Evolutionary conservation across 2,888 invertebrate species (phyloP), one percentile per base, ranked within the genome.

Genomic region (Limnephilus auricula): DNA sequence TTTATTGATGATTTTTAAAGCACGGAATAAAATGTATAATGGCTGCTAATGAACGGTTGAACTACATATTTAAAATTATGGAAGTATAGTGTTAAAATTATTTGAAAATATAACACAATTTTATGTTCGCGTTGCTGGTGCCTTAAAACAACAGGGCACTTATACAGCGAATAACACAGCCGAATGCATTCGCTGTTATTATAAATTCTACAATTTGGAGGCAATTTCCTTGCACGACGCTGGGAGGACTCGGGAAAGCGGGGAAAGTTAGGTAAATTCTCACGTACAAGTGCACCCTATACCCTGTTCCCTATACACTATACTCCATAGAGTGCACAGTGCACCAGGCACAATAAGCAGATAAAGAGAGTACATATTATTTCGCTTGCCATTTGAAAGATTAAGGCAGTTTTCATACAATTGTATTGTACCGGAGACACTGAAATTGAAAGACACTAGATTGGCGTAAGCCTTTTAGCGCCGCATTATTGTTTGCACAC

Each of bases 351-450:
- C 85, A 85, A 85, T 85, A 86, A 90, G 85, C 50, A 86, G 85
- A 85, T 40, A 79, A 40, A 65, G 25, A 65, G 40, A 90, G 78
- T 85, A 40, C 40, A 10, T 40, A 90, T 90, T 65, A 90, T 90
- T 84, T 78, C 90, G 85, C 84, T 84, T 84, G 90, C 91, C 83
- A 89, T 91, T 91, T 89, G 89, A 79, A 89, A 91, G 91, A 90
- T 90, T 90, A 90, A 90, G 83, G 87, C 88, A 88, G 88, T 88
- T 87, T 65, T 79, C 90, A 32, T 86, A 90, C 88, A 50, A 40
- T 82, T 90, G 88, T 88, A 50, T 88, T 65, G n/a, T 65, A 65
- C 65, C 2, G 5, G 25, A 65, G 65, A 65, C 65, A 25, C 25
- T 65, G 65, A 65, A 65, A 65, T 65, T 25, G 25, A 65, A 65